phyloP scores from a whole-genome alignment of 2,797 vertebrate genomes.

The Steatocranus sp. region DNA sequence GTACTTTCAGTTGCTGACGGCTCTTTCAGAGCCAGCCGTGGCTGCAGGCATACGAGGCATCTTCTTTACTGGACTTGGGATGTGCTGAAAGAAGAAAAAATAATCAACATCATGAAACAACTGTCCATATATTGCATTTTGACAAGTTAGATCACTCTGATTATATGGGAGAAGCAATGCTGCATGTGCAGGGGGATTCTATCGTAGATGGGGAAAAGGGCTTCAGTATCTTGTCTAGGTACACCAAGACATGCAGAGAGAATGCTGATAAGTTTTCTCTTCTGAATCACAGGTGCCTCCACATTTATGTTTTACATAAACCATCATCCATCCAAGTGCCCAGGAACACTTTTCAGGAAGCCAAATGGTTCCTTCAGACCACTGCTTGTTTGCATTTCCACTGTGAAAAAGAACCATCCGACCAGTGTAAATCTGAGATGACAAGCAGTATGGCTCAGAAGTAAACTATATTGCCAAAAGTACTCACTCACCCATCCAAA shows the following conservation, averaged over 20 bases:
- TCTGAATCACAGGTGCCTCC: not conserved
- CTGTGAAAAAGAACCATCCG: not conserved
- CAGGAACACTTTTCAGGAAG: not conserved
- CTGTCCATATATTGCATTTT: not conserved
- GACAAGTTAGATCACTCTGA: not conserved
- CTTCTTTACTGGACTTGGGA: constrained; percentile 94
- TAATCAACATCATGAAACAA: not conserved
- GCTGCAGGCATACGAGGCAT: constrained; percentile 88
- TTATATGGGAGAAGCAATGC: not conserved
- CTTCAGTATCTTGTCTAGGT: not conserved
- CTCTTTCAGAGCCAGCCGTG: constrained; percentile 64
- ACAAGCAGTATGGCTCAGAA: not conserved
- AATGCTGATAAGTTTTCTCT: not conserved
- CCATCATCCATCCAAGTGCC: not conserved
- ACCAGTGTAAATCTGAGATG: not conserved
- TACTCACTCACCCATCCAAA: not conserved
- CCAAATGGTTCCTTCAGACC: not conserved
- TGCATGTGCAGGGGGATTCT: not conserved
- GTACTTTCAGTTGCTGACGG: constrained; percentile 83
- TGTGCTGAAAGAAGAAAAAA: constrained; percentile 72
- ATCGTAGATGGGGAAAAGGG: not conserved
- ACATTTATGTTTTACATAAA: not conserved
- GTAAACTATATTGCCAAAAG: not conserved
- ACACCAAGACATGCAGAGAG: not conserved
- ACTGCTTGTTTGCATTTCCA: not conserved